Conservation (phyloP, 64 coral and sea anemone species). For the Actinia tenebrosa region DNA sequence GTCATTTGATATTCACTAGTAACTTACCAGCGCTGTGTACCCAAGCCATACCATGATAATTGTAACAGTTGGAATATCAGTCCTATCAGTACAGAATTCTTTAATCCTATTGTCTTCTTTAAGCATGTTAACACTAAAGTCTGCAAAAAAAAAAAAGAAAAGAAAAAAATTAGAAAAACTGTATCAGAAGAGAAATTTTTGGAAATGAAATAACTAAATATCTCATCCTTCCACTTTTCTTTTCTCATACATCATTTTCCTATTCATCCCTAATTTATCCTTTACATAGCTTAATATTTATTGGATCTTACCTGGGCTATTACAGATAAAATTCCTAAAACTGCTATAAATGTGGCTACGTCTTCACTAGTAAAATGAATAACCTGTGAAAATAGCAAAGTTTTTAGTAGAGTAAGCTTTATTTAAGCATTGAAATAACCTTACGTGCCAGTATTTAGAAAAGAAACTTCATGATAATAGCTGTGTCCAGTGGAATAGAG, state of each 20-base stretch:
- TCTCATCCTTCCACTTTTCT: not conserved
- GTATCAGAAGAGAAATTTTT: too few species aligned
- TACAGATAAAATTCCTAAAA: conserved; percentile 96
- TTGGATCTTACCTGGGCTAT: conserved; percentile 82
- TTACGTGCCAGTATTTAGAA: not conserved
- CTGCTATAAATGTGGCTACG: conserved; percentile 99
- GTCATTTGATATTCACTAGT: not conserved
- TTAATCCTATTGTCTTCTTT: conserved; percentile 95
- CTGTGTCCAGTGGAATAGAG: too few species aligned
- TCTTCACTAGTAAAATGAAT: conserved; percentile 87
- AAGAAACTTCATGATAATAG: too few species aligned
- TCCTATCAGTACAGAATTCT: conserved; percentile 88
- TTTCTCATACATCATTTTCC: too few species aligned
- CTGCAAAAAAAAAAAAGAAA: conserved; percentile 62
- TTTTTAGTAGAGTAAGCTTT: not conserved
- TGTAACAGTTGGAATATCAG: conserved; percentile 97
- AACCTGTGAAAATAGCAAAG: conserved; percentile 43
- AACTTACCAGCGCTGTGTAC: conserved; percentile 89
- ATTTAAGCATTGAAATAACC: not conserved
- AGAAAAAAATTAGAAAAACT: not conserved
- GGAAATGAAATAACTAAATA: too few species aligned
- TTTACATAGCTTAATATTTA: not conserved
- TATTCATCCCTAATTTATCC: too few species aligned
- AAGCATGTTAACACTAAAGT: conserved; percentile 92
- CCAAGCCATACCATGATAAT: conserved; percentile 97